Conservation (phyloP, 2,113 vertebrate genomes). For the Puffinus mauretanicus region DNA sequence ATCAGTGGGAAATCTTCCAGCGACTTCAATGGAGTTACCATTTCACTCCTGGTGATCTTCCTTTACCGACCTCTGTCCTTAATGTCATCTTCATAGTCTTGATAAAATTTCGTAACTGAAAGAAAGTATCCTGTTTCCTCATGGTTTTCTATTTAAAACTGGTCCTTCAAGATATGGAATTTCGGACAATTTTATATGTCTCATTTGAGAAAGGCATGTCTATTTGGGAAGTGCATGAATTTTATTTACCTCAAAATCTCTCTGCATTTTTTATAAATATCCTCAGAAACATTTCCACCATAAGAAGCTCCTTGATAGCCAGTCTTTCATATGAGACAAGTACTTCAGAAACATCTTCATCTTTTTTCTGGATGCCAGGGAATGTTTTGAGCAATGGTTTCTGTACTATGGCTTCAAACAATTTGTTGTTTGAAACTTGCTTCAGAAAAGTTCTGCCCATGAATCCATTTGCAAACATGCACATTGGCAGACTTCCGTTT, state of each 20-base stretch:
- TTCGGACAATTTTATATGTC: not conserved
- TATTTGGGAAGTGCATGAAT: not conserved
- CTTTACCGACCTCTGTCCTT: not conserved
- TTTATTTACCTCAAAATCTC: not conserved
- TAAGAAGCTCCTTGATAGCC: not conserved
- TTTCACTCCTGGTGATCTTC: not conserved
- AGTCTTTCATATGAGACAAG: not conserved
- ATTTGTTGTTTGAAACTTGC: not conserved
- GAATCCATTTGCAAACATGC: not conserved
- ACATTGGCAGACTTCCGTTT: not conserved
- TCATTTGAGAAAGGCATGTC: not conserved
- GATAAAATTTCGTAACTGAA: not conserved
- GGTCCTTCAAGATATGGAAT: not conserved
- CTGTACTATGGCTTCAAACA: not conserved
- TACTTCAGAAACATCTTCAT: not conserved
- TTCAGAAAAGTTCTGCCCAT: not conserved
- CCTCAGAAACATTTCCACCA: not conserved
- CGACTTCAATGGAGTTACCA: not conserved
- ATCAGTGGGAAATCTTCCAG: not conserved
- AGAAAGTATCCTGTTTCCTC: not conserved
- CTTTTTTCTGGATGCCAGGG: not conserved
- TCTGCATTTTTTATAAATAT: not conserved
- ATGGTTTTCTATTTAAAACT: not conserved
- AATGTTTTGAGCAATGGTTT: not conserved
- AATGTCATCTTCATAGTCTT: not conserved